These are phyloP conservation scores for Notarius lentiginosus DNA, from an alignment of 2,113 vertebrate species.

Conservation along the genomic window DNA sequence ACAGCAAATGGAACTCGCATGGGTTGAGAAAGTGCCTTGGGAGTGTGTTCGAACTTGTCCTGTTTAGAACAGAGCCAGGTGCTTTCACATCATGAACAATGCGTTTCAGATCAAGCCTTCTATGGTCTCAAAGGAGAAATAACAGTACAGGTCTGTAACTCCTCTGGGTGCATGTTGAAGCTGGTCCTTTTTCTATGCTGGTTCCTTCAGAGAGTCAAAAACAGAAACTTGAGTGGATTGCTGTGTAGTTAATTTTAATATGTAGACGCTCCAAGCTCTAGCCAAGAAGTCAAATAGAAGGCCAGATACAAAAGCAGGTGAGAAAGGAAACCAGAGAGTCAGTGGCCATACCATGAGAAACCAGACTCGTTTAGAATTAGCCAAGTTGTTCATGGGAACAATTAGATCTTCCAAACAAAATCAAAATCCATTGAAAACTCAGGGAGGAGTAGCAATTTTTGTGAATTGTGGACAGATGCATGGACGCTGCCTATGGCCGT, in stretches of 20 bases:
- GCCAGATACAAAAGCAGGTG: background rate
- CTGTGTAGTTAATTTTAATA: background rate
- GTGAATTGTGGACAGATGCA: too few relatives aligned
- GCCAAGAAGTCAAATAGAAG: background rate
- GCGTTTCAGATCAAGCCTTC: background rate
- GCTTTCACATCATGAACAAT: slow-evolving; percentile 5
- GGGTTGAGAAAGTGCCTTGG: background rate
- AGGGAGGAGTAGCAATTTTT: too few relatives aligned
- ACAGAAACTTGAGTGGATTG: background rate
- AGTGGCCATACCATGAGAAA: too few relatives aligned
- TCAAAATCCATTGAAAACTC: too few relatives aligned
- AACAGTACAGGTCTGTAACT: background rate
- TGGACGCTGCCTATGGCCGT: too few relatives aligned
- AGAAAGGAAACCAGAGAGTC: background rate
- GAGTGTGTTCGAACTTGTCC: slow-evolving; percentile 14
- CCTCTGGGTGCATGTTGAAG: background rate
- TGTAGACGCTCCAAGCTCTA: background rate
- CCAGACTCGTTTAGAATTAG: too few relatives aligned
- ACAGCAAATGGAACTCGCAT: slow-evolving; percentile 33
- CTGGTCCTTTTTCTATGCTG: background rate
- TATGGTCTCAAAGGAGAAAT: background rate
- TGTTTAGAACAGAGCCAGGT: slow-evolving; percentile 17
- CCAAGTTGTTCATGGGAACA: too few relatives aligned
- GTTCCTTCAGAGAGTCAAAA: background rate
- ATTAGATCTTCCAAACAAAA: too few relatives aligned